Base-by-base conservation (phyloP, 2,888 invertebrate species). In the Erebia aethiops region DNA sequence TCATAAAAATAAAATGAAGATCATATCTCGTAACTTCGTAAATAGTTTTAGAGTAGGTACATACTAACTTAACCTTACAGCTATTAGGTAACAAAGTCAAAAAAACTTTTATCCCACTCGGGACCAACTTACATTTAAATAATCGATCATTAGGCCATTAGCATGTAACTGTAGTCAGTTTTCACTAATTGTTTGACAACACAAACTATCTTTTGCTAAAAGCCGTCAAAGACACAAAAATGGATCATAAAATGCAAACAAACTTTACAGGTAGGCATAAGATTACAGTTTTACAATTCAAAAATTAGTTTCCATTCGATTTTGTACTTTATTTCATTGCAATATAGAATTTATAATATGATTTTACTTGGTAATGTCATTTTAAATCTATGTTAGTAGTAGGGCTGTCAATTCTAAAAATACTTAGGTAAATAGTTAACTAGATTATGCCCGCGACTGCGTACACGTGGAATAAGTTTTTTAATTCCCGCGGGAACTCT, bases 291-390 rank as follows among this genome's bases (percentile, higher is more conserved):
- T 43, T n/a, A 35, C 21, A 13, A 18, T 4, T 56, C 43, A 14
- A 52, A 62, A 54, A 67, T n/a, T 26, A 21, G 46, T 26, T 21
- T 54, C n/a, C n/a, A 54, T 61, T 26, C 43, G 18, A 74, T 72
- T 75, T 71, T 75, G 35, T 69, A 66, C 75, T 69, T 75, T 77
- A 74, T 56, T 2, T 2, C 63, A 8, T 71, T 35, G 18, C 2
- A 10, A 71, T 73, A 77, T 71, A 71, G 64, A 67, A 64, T 35
- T 63, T 43, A 43, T 46, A 75, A 75, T 64, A 72, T 75, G 63
- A 68, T 77, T 52, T 68, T 51, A 60, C 60, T 62, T 3, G 18
- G 64, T 62, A 26, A 46, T 41, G 46, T 13, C 16, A 54, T 61
- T 54, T 26, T 49, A 56, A 58, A 46, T 56, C 65, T 66, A 26